Evolutionary conservation across 2,113 vertebrate species (phyloP).

Genomic region (Haliaeetus leucogaster): DNA sequence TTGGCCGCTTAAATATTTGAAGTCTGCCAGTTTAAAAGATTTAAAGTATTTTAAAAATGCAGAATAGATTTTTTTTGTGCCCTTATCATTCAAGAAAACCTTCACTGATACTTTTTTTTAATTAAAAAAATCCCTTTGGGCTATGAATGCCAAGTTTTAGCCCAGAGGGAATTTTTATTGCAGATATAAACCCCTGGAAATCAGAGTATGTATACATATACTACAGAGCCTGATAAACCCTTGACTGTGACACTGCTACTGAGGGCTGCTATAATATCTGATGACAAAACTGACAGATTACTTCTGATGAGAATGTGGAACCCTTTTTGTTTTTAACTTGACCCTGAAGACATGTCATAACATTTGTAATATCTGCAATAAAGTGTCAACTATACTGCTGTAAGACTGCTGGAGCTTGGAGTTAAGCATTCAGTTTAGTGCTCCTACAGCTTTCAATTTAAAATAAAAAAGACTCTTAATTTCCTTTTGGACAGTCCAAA

Average conservation of each 20-base stretch:
- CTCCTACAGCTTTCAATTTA: conserved; percentile 58
- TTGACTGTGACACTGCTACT: conserved; percentile 55
- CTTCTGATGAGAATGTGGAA: conserved; percentile 59
- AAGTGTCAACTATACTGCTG: conserved; percentile 54
- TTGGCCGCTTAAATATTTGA: conserved; percentile 43
- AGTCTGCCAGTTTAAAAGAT: conserved; percentile 42
- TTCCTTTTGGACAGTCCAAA: conserved; percentile 48
- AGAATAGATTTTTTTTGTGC: neutral
- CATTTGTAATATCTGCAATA: conserved; percentile 71
- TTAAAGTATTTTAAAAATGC: conserved; percentile 33
- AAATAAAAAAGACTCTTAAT: conserved; percentile 41
- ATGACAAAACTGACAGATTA: conserved; percentile 70
- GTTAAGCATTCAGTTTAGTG: conserved; percentile 61
- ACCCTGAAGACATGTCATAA: conserved; percentile 74
- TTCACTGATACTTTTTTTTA: conserved; percentile 11
- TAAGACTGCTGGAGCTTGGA: conserved; percentile 58
- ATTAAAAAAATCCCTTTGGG: conserved; percentile 51
- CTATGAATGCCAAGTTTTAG: conserved; percentile 55
- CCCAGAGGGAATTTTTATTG: conserved; percentile 58
- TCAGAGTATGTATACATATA: conserved; percentile 33
- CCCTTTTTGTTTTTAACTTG: conserved; percentile 73
- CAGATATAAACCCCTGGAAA: conserved; percentile 64
- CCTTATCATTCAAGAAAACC: conserved; percentile 42
- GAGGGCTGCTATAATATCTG: conserved; percentile 66
- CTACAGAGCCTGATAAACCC: conserved; percentile 26